Evolutionary conservation across 2,888 invertebrate species (phyloP), one percentile per base, ranked within the genome.

Genomic region (Drosophila ustulata): DNA sequence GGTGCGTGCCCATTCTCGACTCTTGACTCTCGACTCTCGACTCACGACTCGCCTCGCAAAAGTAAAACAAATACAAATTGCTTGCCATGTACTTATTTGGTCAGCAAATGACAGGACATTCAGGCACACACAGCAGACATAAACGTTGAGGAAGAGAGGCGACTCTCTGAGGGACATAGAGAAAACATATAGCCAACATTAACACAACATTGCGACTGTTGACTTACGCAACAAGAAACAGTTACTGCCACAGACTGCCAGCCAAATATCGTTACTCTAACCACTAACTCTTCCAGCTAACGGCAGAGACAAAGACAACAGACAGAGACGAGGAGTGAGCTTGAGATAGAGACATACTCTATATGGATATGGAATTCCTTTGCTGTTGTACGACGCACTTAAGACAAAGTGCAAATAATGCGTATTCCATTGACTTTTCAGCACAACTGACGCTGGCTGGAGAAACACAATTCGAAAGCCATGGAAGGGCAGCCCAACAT

Each of bases 81-180:
- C 88, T 86, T 80, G 81, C 87, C 88, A 80, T 76, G 88, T 89
- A 89, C 86, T 89, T 89, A 89, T 86, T 89, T 86, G 89, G 89
- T 89, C 88, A 88, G 85, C 86, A 86, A 89, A 88, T 88, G 88
- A 83, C 88, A 89, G 86, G 67, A 82, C 88, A 88, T 71, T 79
- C 66, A 58, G 66, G 56, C 70, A 63, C 11, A 50, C 34, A 43
- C 50, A 52, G 34, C 28, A 57, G 46, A 43, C 55, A 53, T 53
- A 43, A 11, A 28, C 52, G 39, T 18, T 9, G 50, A 52, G 4
- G 6, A 11, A 62, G 57, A 45, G 30, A 37, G n/a, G 59, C 52
- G 34, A 67, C 25, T 43, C 28, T 39, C 55, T 18, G 8, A 43
- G 56, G 26, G 59, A 49, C 28, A 52, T 64, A 45, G 62, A 58